Evolutionary conservation across 2,888 invertebrate genomes (phyloP).

Genomic region (Lymantria dispar): DNA sequence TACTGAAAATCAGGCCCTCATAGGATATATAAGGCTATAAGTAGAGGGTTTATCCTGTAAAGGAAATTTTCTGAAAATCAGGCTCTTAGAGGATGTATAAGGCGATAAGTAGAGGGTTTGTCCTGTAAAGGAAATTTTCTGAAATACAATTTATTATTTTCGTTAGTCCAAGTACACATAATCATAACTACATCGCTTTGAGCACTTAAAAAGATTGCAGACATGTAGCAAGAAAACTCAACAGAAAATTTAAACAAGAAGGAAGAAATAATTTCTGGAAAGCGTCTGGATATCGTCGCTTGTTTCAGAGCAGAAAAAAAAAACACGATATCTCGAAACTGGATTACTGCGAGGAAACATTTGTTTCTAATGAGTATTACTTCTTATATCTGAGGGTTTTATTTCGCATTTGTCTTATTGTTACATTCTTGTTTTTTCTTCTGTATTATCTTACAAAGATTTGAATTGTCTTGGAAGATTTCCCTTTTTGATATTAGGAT

Average conservation of each 20-base stretch:
- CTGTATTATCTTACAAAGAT: too few species aligned
- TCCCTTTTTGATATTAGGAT: too few species aligned
- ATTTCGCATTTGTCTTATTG: constrained; percentile 49
- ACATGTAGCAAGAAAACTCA: constrained; percentile 21
- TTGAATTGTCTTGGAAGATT: too few species aligned
- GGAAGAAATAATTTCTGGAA: constrained; percentile 23
- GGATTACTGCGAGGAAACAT: constrained; percentile 26
- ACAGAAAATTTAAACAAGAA: constrained; percentile 19
- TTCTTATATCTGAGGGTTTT: constrained; percentile 37
- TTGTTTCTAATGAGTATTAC: constrained; percentile 36
- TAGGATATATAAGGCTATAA: too few species aligned
- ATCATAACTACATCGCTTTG: background rate
- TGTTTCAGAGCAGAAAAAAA: constrained; percentile 11
- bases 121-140: too few species aligned
- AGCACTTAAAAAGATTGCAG: constrained; percentile 13
- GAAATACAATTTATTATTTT: background rate
- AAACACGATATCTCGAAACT: constrained; percentile 19
- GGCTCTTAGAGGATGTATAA: too few species aligned
- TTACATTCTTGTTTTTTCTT: constrained; percentile 29
- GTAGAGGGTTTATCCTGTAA: too few species aligned
- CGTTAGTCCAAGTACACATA: background rate
- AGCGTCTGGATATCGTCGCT: constrained; percentile 17
- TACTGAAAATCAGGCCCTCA: too few species aligned
- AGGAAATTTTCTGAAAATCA: too few species aligned
- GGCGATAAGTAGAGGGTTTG: too few species aligned